Conservation (phyloP, 2,113 vertebrate species). For the Gymnobelideus leadbeateri region DNA sequence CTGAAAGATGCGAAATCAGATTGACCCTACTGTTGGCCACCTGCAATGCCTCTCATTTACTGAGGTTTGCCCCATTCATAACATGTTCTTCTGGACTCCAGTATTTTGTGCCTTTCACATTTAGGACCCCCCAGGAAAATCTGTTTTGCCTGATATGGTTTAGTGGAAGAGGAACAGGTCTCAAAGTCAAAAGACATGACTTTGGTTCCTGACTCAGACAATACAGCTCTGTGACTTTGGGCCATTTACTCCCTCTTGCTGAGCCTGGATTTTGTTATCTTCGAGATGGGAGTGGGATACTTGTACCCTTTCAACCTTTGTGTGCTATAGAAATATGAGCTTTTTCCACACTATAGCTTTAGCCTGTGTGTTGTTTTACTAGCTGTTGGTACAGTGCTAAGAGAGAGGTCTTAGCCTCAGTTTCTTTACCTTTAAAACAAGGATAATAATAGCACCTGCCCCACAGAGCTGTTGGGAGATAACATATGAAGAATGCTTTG, state of each 20-base stretch:
- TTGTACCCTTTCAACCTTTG: not conserved
- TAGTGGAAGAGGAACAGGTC: not conserved
- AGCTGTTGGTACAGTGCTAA: not conserved
- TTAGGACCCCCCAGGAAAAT: not conserved
- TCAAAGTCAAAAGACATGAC: not conserved
- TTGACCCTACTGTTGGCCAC: not conserved
- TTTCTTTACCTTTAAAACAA: not conserved
- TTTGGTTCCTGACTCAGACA: not conserved
- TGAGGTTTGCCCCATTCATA: not conserved
- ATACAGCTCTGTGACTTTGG: not conserved
- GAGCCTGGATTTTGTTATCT: not conserved
- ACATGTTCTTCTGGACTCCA: not conserved
- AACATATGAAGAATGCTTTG: not conserved
- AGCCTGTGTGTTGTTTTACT: not conserved
- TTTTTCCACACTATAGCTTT: not conserved
- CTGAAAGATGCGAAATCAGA: not conserved
- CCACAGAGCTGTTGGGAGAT: not conserved
- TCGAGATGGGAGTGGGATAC: not conserved
- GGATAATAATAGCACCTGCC: not conserved
- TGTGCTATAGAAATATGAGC: not conserved
- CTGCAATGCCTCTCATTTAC: not conserved
- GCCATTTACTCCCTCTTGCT: not conserved
- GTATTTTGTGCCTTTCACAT: not conserved
- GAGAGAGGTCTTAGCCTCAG: not conserved
- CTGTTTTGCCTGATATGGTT: not conserved